Evolutionary conservation across 2,888 invertebrate genomes (phyloP).

Genomic region (Meiosimyza decipiens): DNA sequence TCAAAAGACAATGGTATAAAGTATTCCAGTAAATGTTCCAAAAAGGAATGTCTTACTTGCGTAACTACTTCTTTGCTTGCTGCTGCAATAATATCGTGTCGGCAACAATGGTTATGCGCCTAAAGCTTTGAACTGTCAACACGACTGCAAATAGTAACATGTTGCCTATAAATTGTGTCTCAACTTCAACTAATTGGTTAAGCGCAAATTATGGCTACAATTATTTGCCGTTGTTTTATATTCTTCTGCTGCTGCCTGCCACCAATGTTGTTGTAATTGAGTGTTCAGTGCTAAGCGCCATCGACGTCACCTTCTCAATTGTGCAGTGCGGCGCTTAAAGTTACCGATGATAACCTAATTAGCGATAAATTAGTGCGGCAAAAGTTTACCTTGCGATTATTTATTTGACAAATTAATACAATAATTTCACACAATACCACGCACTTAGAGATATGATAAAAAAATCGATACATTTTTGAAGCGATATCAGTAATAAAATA

Average conservation of each 20-base stretch:
- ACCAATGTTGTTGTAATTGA: slow-evolving; percentile 15
- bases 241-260: slow-evolving; percentile 3
- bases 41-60: no score
- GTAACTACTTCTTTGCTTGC: no score
- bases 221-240: slow-evolving; percentile 23
- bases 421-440: not conserved
- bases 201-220: slow-evolving; percentile 19
- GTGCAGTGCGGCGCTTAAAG: not conserved
- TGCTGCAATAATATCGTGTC: no score
- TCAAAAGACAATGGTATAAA: no score
- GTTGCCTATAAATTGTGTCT: slow-evolving; percentile 17
- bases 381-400: slow-evolving; percentile 15
- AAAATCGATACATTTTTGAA: no score
- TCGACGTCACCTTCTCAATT: slow-evolving; percentile 10
- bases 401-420: slow-evolving; percentile 2
- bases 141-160: slow-evolving; percentile 15
- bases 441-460: no score
- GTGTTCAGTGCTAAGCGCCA: not conserved
- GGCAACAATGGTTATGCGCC: not conserved
- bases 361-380: slow-evolving; percentile 19
- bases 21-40: no score
- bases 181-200: slow-evolving; percentile 19
- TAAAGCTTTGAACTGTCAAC: not conserved
- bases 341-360: slow-evolving; percentile 34
- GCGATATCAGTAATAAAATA: no score